phyloP scores from a whole-genome alignment of 2,113 vertebrate species.

The Oncorhynchus mykiss region DNA sequence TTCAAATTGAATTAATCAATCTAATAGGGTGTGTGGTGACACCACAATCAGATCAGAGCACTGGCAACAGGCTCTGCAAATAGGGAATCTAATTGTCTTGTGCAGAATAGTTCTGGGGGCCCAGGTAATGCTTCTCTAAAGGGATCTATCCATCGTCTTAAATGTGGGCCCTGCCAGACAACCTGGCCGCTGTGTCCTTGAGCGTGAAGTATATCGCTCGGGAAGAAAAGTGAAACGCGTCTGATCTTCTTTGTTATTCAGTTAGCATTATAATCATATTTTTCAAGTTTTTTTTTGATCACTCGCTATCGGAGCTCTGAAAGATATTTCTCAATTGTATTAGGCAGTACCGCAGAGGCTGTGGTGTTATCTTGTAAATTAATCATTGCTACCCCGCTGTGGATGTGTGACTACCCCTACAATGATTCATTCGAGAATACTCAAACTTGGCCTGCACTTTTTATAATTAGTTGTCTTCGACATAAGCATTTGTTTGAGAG shows the following conservation, averaged over 20 bases:
- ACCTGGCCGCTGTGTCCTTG: slow-evolving; percentile 48
- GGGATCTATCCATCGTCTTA: slow-evolving; percentile 18
- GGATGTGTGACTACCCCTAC: too few relatives aligned
- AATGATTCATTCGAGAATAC: too few relatives aligned
- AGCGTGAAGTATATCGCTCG: slow-evolving; percentile 43
- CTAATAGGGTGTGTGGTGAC: slow-evolving; percentile 31
- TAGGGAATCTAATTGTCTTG: slow-evolving; percentile 37
- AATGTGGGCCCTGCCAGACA: slow-evolving; percentile 42
- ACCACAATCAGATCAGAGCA: slow-evolving; percentile 39
- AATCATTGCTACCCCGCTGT: too few relatives aligned
- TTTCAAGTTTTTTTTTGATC: too few relatives aligned
- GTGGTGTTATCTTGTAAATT: not conserved
- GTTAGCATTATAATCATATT: slow-evolving; percentile 13
- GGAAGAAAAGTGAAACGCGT: slow-evolving; percentile 36
- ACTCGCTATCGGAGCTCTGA: not conserved
- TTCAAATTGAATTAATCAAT: slow-evolving; percentile 46
- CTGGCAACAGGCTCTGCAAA: slow-evolving; percentile 10
- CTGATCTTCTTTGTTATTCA: slow-evolving; percentile 37
- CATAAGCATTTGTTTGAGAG: too few relatives aligned
- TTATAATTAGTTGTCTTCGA: too few relatives aligned
- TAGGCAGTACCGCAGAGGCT: not conserved
- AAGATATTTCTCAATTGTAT: not conserved
- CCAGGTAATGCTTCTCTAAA: slow-evolving; percentile 40
- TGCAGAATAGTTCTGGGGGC: slow-evolving; percentile 21
- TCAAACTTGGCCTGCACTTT: too few relatives aligned